A percentile compares a stretch with the other conserved stretches of the same genome.
Evolutionary conservation across 2,797 vertebrate species (phyloP).

Genomic region (Pristis pectinata): DNA sequence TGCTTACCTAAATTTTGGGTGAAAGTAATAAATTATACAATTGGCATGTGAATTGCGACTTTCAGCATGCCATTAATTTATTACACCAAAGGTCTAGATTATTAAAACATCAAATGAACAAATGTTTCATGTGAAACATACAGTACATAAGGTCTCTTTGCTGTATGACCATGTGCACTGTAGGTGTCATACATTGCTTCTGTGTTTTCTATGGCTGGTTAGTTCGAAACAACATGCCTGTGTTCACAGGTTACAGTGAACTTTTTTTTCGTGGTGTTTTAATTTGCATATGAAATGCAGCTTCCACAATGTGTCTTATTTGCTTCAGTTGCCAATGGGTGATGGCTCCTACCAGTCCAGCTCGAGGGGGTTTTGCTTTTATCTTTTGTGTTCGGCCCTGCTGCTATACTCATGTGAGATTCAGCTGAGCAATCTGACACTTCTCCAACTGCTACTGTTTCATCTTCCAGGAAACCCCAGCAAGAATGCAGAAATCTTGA

Average conservation of each 20-base stretch:
- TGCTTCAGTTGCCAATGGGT: slow-evolving; percentile 49
- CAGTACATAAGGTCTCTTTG: slow-evolving; percentile 32
- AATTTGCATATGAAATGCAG: slow-evolving; percentile 45
- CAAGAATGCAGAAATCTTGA: slow-evolving; percentile 69
- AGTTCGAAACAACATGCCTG: neutral
- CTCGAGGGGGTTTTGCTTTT: slow-evolving; percentile 48
- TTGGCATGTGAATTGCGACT: neutral
- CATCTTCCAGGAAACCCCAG: slow-evolving; percentile 61
- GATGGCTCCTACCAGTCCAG: slow-evolving; percentile 45
- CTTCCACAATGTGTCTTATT: slow-evolving; percentile 44
- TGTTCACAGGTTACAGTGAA: slow-evolving; percentile 36
- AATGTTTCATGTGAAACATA: slow-evolving; percentile 18
- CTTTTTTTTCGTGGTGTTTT: slow-evolving; percentile 41
- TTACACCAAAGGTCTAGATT: neutral
- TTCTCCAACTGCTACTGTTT: slow-evolving; percentile 40
- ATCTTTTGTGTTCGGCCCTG: slow-evolving; percentile 47
- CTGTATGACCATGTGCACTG: neutral
- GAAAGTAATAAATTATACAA: neutral
- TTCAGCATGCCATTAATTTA: neutral
- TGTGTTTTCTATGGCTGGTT: slow-evolving; percentile 25
- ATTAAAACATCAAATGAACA: slow-evolving; percentile 20
- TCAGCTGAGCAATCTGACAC: slow-evolving; percentile 24
- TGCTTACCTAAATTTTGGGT: neutral
- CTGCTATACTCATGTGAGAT: slow-evolving; percentile 43
- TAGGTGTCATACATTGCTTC: slow-evolving; percentile 20